Evolutionary conservation across 2,797 vertebrate genomes (phyloP).

Genomic region (Danio kyathit): DNA sequence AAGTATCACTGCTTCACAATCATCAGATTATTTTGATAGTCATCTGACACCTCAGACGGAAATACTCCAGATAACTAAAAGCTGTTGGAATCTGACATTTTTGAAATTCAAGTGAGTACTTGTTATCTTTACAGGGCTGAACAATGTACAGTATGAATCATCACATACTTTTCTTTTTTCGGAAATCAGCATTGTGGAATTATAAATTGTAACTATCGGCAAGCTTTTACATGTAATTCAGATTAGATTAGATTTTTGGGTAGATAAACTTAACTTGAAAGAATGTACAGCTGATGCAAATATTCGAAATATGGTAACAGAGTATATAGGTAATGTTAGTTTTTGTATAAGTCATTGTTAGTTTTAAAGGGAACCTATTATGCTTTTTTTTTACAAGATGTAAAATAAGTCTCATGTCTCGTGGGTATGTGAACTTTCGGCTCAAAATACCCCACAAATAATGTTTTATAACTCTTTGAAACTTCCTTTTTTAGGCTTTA

Average conservation of each 20-base stretch:
- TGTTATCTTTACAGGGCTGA: not conserved
- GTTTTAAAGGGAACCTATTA: no score
- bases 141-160: slow-evolving; percentile 9
- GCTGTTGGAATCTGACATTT: not conserved
- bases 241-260: not conserved
- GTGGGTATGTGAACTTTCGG: no score
- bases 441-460: no score
- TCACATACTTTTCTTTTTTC: slow-evolving; percentile 11
- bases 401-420: no score
- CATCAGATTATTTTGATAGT: not conserved
- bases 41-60: not conserved
- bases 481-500: no score
- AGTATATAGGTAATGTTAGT: no score
- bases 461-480: no score
- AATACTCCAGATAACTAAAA: not conserved
- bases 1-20: not conserved
- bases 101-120: not conserved
- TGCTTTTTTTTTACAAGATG: no score
- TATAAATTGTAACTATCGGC: not conserved
- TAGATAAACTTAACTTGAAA: not conserved
- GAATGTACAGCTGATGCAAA: not conserved
- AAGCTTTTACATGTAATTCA: slow-evolving; percentile 14
- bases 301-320: no score
- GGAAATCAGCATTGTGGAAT: slow-evolving; percentile 6
- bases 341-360: no score